Evolutionary conservation across 2,113 vertebrate genomes (phyloP).

Genomic region (Emydocephalus ijimae): DNA sequence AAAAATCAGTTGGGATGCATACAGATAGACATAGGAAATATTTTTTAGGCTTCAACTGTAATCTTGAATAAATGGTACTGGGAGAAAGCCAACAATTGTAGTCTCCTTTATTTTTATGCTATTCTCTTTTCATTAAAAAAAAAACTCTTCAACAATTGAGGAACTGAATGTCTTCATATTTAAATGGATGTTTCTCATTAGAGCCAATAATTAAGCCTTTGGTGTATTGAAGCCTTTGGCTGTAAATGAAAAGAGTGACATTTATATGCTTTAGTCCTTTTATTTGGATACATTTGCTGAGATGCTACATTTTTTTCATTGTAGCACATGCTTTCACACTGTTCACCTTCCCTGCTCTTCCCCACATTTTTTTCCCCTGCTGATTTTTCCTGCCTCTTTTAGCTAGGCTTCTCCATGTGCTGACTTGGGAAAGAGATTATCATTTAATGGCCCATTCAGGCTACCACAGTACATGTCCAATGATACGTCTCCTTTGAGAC

Average conservation of each 20-base stretch:
- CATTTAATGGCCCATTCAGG: not conserved
- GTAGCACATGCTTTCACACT: not conserved
- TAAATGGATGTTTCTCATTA: not conserved
- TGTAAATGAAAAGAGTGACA: not conserved
- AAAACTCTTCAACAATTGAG: not conserved
- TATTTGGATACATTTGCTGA: not conserved
- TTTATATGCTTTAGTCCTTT: not conserved
- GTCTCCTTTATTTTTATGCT: not conserved
- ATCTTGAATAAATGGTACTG: not conserved
- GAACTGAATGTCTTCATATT: slow-evolving; percentile 13
- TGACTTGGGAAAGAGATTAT: not conserved
- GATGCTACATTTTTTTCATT: not conserved
- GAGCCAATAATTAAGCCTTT: not conserved
- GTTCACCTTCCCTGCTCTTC: not conserved
- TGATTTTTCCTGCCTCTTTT: not conserved
- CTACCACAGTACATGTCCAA: not conserved
- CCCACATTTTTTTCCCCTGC: not conserved
- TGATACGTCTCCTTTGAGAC: not conserved
- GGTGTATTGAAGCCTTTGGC: not conserved
- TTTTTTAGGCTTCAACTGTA: not conserved
- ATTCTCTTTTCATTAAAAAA: not conserved
- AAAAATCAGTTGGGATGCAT: not conserved
- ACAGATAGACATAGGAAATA: not conserved
- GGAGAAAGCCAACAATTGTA: not conserved
- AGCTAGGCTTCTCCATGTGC: not conserved